phyloP scores from a whole-genome alignment of 2,888 invertebrate genomes.

The Pycnomerus fuliginosus region DNA sequence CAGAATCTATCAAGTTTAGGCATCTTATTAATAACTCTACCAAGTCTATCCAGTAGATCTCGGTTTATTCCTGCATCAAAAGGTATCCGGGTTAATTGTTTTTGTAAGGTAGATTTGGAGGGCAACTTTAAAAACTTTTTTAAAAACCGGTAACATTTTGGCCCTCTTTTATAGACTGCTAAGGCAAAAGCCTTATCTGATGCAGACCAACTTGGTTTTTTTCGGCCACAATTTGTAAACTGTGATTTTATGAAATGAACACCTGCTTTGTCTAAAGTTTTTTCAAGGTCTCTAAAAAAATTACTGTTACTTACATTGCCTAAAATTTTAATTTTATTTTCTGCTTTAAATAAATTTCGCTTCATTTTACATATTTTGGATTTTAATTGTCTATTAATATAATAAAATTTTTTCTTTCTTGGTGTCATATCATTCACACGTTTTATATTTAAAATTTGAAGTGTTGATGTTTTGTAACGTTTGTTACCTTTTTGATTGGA shows the following conservation, averaged over 20 bases:
- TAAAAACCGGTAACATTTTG: too few relatives aligned
- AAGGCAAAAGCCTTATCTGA: slow-evolving; percentile 4
- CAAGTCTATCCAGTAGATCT: background rate
- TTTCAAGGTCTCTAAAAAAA: background rate
- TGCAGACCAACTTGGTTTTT: slow-evolving; percentile 3
- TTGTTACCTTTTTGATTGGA: too few relatives aligned
- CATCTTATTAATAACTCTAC: slow-evolving; percentile 30
- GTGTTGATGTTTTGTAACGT: too few relatives aligned
- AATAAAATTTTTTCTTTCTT: slow-evolving; percentile 2
- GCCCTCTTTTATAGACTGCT: too few relatives aligned
- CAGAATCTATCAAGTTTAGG: slow-evolving; percentile 7
- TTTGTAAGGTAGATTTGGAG: background rate
- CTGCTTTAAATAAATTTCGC: slow-evolving; percentile 5
- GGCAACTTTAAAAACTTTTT: too few relatives aligned
- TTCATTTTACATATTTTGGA: slow-evolving; percentile 6
- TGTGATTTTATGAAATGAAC: slow-evolving; percentile 5
- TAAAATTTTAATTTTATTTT: background rate
- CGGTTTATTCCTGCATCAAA: slow-evolving; percentile 1
- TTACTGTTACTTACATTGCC: background rate
- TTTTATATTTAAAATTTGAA: too few relatives aligned
- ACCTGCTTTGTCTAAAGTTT: too few relatives aligned
- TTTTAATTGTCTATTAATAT: slow-evolving; percentile 3
- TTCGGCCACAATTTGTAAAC: background rate
- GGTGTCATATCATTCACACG: background rate
- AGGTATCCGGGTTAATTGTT: background rate